Conservation (phyloP, 2,797 vertebrate genomes). For the Mormyrops attenuatus region DNA sequence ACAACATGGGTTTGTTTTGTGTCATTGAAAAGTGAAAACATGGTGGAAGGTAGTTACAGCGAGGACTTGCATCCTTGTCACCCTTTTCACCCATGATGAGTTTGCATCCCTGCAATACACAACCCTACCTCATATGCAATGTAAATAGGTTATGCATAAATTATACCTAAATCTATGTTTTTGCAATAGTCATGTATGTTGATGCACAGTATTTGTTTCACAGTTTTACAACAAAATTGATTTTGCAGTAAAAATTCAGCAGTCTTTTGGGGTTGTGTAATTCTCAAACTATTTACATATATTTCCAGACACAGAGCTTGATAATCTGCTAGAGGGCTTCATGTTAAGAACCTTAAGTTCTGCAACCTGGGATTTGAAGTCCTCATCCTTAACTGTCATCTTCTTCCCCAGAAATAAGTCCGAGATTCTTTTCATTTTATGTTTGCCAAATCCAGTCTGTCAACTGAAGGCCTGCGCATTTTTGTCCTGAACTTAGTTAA, state of each 20-base stretch:
- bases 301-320: not conserved
- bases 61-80: not conserved
- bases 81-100: not conserved
- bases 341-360: not conserved
- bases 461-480: not conserved
- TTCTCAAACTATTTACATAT: not conserved
- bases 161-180: not conserved
- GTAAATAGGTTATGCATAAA: not conserved
- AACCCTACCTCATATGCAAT: not conserved
- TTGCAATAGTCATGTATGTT: not conserved
- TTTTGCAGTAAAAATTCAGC: no score
- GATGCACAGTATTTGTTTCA: not conserved
- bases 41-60: not conserved
- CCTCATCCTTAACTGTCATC: not conserved
- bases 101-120: not conserved
- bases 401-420: not conserved
- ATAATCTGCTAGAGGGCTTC: not conserved
- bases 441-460: not conserved
- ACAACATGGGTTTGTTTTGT: not conserved
- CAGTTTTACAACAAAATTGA: no score
- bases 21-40: not conserved
- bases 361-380: not conserved
- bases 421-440: not conserved
- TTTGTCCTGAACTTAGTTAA: not conserved
- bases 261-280: no score